Evolutionary conservation across 1,140 invertebrate species (phyloP), one percentile per base, ranked within the genome.

Genomic region (Aphelenchoides avenae): DNA sequence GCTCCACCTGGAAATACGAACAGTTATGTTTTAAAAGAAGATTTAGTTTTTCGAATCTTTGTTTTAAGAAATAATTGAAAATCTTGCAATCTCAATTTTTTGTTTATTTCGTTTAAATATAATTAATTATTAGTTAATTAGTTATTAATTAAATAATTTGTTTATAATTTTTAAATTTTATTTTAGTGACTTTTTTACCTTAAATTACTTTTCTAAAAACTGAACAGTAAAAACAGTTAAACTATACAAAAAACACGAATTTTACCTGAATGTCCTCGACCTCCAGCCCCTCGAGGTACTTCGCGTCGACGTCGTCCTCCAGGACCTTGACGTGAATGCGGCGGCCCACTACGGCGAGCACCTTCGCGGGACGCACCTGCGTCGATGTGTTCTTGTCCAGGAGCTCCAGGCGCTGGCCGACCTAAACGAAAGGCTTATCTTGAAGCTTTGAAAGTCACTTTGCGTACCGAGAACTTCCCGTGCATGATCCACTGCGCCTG

Each of bases 331-430:
- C 57, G 33, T 44, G 40, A n/a, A 68, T 37, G 3, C 65, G 43
- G n/a, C 65, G 55, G 3, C 65, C 65, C 11, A 49, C 34, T 11
- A 52, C 33, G 5, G 41, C 47, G 15, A 57, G 27, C 3, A 68
- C 48, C 1, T 53, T 52, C 0, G 65, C 65, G 24, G 66, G 66
- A 11, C 65, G 65, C 5, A 68, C 52, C 5, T 39, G 22, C 6
- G 62, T 37, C 2, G 65, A 68, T 2, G 26, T 24, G 9, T 20
- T 13, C 11, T 61, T 41, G 27, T 68, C 61, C 5, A 68, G 41
- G n/a, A 68, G 46, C 37, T 68, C 65, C 6, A 68, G 44, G n/a
- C 65, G 65, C 26, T 64, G 61, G 9, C 64, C 64, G 1, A 66
- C 46, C 50, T 62, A 24, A 18, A 52, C 44, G 11, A 6, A 52